Conservation (phyloP, 2,888 invertebrate species). For the Coleophora flavipennella region DNA sequence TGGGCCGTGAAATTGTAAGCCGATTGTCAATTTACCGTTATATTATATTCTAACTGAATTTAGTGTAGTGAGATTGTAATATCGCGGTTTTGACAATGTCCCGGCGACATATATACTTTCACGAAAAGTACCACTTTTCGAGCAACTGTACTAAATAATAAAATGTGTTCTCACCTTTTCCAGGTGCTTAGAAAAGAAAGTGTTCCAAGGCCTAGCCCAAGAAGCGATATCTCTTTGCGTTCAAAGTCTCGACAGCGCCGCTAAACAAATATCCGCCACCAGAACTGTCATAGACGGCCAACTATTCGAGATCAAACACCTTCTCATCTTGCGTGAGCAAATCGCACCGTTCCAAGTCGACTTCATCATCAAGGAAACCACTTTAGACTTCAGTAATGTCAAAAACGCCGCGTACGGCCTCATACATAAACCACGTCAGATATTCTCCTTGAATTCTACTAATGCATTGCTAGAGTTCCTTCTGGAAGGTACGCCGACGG, state of each 20-base stretch:
- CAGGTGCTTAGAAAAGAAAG: slow-evolving; percentile 93
- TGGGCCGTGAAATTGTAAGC: too few species aligned
- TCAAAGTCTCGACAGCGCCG: slow-evolving; percentile 88
- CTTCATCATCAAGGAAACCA: slow-evolving; percentile 92
- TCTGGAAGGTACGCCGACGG: slow-evolving; percentile 93
- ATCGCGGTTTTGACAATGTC: too few species aligned
- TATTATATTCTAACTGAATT: too few species aligned
- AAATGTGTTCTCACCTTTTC: neutral
- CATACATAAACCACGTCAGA: slow-evolving; percentile 83
- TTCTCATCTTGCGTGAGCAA: slow-evolving; percentile 96
- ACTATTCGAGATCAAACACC: slow-evolving; percentile 97
- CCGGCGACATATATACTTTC: too few species aligned
- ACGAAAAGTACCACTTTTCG: too few species aligned
- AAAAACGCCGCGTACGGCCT: slow-evolving; percentile 87
- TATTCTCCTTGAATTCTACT: slow-evolving; percentile 89
- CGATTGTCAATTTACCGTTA: too few species aligned
- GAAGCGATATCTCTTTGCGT: slow-evolving; percentile 95
- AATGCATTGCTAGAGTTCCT: slow-evolving; percentile 95
- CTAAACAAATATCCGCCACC: slow-evolving; percentile 81
- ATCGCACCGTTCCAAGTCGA: slow-evolving; percentile 98
- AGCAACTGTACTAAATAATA: neutral
- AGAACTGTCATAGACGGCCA: slow-evolving; percentile 92
- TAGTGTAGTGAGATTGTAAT: too few species aligned
- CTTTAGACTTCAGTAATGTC: slow-evolving; percentile 93
- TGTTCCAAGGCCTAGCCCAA: slow-evolving; percentile 97